phyloP scores from a whole-genome alignment of 2,888 invertebrate genomes.

The Drosophila paranaensis region DNA sequence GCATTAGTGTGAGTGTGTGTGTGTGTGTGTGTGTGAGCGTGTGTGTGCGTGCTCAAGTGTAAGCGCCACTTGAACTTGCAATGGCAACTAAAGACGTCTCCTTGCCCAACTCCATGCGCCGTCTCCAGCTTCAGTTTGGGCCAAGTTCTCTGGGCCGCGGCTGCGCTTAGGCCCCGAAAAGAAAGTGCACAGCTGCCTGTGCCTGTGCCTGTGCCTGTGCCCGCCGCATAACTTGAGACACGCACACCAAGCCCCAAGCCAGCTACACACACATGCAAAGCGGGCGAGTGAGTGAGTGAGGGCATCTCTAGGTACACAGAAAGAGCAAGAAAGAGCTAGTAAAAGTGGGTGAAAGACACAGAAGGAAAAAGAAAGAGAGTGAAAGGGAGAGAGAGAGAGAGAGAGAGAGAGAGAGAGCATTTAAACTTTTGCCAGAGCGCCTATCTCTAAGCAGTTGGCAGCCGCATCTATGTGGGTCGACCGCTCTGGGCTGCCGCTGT shows the following conservation, averaged over 20 bases:
- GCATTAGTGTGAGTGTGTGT: background rate
- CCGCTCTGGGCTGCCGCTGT: slow-evolving; percentile 14
- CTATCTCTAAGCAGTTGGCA: slow-evolving; percentile 48
- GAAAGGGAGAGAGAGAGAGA: background rate
- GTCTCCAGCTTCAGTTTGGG: slow-evolving; percentile 9
- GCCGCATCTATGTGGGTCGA: slow-evolving; percentile 47
- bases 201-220: slow-evolving; percentile 64
- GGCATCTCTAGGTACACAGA: background rate
- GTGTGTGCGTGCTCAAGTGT: slow-evolving; percentile 14
- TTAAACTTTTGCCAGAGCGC: slow-evolving; percentile 21
- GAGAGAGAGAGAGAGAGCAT: slow-evolving; percentile 8
- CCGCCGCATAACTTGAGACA: slow-evolving; percentile 55
- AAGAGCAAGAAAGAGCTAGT: background rate
- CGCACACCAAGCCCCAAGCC: slow-evolving; percentile 20
- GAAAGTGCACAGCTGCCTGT: slow-evolving; percentile 58
- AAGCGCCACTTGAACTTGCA: slow-evolving; percentile 67
- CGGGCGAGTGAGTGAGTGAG: background rate
- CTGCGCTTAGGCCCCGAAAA: slow-evolving; percentile 41
- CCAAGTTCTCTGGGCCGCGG: slow-evolving; percentile 38
- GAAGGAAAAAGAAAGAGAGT: background rate
- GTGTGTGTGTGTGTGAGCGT: background rate
- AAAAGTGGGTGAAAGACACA: background rate
- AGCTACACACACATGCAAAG: background rate
- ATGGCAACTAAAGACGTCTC: background rate
- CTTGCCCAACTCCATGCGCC: slow-evolving; percentile 1